Percentiles rank a stretch among this genome's conserved stretches.
Conservation (phyloP, 92 coral and sea anemone genomes). For the Phenganax subtilis region DNA sequence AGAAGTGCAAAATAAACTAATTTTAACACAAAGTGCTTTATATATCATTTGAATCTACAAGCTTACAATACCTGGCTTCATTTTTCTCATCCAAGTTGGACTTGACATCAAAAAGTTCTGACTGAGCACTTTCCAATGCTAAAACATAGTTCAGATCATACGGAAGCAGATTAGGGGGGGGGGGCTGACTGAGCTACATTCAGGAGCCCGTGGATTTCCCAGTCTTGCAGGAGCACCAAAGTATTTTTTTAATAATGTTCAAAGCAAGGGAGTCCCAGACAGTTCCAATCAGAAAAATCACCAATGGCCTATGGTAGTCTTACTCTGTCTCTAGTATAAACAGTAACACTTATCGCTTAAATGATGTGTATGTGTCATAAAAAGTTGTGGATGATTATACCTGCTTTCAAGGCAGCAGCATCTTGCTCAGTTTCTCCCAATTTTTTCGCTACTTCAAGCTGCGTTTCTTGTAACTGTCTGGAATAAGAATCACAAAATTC, state of each 20-base stretch:
- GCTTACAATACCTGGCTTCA: constrained; percentile 67
- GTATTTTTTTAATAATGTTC: too few relatives aligned
- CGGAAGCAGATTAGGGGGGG: background rate
- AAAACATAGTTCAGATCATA: background rate
- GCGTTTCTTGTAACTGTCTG: constrained; percentile 78
- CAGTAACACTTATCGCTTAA: background rate
- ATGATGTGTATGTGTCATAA: too few relatives aligned
- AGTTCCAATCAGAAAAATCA: background rate
- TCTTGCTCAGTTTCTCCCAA: constrained; percentile 96
- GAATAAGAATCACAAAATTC: background rate
- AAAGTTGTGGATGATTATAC: constrained; percentile 38
- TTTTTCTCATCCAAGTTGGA: constrained; percentile 87
- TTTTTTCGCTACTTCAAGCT: constrained; percentile 89
- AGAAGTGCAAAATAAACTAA: background rate
- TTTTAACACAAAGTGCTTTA: background rate
- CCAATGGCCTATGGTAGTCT: too few relatives aligned
- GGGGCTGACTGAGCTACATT: background rate
- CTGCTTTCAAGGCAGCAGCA: constrained; percentile 74
- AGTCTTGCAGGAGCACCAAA: background rate
- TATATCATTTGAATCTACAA: background rate
- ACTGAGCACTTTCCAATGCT: constrained; percentile 85
- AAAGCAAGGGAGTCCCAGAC: background rate
- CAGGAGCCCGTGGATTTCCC: background rate
- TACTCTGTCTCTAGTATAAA: background rate
- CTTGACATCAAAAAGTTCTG: constrained; percentile 90